Evolutionary conservation across 2,888 invertebrate genomes (phyloP).

Genomic region (Latheticus oryzae): DNA sequence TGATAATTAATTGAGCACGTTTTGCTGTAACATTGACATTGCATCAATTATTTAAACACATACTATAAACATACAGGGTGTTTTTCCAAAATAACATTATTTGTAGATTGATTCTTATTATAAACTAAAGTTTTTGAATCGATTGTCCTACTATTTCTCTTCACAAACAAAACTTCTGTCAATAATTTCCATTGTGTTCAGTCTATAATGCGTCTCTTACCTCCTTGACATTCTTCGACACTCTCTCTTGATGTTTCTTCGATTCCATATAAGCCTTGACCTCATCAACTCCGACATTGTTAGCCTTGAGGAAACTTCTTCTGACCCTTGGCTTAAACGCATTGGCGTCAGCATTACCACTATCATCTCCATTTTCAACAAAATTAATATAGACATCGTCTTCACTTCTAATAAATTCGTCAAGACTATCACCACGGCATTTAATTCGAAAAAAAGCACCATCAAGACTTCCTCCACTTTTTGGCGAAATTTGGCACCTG

Average conservation of each 20-base stretch:
- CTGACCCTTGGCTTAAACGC: conserved; percentile 45
- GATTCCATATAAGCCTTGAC: conserved; percentile 51
- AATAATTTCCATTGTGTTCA: neutral
- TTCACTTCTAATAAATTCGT: conserved; percentile 53
- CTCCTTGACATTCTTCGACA: conserved; percentile 59
- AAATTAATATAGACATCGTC: conserved; percentile 60
- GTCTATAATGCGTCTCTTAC: conserved; percentile 53
- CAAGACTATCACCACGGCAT: conserved; percentile 48
- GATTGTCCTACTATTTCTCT: too few species aligned
- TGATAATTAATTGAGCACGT: too few species aligned
- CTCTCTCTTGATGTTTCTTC: conserved; percentile 56
- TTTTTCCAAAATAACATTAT: too few species aligned
- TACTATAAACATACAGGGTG: too few species aligned
- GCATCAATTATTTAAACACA: too few species aligned
- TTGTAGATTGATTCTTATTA: too few species aligned
- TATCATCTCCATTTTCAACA: conserved; percentile 55
- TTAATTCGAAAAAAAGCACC: conserved; percentile 50
- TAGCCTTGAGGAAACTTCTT: conserved; percentile 23
- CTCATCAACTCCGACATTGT: conserved; percentile 29
- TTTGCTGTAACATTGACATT: too few species aligned
- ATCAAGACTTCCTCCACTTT: conserved; percentile 52
- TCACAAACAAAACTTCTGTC: too few species aligned
- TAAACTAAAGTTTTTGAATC: too few species aligned
- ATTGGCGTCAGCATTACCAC: conserved; percentile 57
- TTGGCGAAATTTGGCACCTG: conserved; percentile 55